Conservation (phyloP, 2,797 vertebrate genomes). For the Alcedo quadribrachys region DNA sequence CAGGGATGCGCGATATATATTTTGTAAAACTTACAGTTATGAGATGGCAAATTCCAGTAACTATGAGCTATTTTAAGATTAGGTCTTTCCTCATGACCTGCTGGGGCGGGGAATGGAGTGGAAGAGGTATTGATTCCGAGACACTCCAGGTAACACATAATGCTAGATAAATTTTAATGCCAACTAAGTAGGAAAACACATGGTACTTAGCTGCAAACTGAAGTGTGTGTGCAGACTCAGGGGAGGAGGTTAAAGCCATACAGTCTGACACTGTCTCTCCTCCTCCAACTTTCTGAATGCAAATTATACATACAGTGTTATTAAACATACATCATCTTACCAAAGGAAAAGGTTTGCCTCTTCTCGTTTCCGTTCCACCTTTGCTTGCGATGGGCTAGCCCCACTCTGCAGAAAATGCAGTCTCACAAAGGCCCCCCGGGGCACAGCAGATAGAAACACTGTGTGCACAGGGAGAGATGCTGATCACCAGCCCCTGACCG, state of each 20-base stretch:
- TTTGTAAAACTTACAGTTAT: slow-evolving; percentile 42
- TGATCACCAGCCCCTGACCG: neutral
- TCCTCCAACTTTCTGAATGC: slow-evolving; percentile 34
- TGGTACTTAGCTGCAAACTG: slow-evolving; percentile 51
- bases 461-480: neutral
- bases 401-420: neutral
- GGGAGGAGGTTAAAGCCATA: slow-evolving; percentile 55
- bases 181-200: slow-evolving; percentile 62
- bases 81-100: slow-evolving; percentile 33
- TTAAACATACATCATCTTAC: neutral
- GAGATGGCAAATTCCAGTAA: slow-evolving; percentile 46
- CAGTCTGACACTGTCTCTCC: slow-evolving; percentile 26
- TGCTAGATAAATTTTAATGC: slow-evolving; percentile 64
- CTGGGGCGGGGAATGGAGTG: neutral
- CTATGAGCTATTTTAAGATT: slow-evolving; percentile 50
- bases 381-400: neutral
- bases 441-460: neutral
- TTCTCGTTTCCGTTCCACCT: neutral
- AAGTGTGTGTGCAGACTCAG: slow-evolving; percentile 35
- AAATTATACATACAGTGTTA: slow-evolving; percentile 29
- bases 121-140: neutral
- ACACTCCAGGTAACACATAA: slow-evolving; percentile 48
- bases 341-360: neutral
- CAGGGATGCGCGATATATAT: neutral
- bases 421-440: neutral